A percentile compares a stretch with the other conserved stretches of the same genome.
phyloP scores from a whole-genome alignment of 2,113 vertebrate genomes.

The Camelus bactrianus region DNA sequence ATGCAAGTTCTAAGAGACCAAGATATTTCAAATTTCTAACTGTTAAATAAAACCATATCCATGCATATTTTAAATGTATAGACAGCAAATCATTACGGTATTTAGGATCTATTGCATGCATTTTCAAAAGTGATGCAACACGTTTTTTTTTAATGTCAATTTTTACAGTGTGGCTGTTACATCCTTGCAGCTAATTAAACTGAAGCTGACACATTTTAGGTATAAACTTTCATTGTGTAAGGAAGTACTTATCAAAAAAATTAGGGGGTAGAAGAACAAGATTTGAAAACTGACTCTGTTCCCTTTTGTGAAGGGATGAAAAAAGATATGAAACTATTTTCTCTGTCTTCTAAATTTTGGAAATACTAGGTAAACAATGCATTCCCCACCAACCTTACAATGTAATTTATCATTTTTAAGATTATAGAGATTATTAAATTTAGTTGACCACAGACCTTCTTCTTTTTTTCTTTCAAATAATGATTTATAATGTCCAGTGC shows the following conservation, averaged over 20 bases:
- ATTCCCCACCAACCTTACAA: not conserved
- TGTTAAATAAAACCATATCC: not conserved
- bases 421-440: not conserved
- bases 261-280: not conserved
- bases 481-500: not conserved
- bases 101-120: not conserved
- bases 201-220: conserved; percentile 4
- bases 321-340: not conserved
- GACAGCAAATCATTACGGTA: not conserved
- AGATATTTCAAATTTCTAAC: not conserved
- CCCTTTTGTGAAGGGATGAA: not conserved
- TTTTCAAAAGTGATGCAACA: not conserved
- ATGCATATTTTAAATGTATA: not conserved
- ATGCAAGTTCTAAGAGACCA: not conserved
- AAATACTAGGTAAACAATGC: not conserved
- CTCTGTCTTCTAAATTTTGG: not conserved
- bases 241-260: not conserved
- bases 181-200: not conserved
- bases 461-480: not conserved
- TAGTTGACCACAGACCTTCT: not conserved
- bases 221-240: not conserved
- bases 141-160: not conserved
- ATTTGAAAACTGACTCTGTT: not conserved
- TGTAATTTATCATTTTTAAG: not conserved
- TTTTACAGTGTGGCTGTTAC: not conserved